Conservation (phyloP, 2,888 invertebrate species). For the Brachyptera risi region DNA sequence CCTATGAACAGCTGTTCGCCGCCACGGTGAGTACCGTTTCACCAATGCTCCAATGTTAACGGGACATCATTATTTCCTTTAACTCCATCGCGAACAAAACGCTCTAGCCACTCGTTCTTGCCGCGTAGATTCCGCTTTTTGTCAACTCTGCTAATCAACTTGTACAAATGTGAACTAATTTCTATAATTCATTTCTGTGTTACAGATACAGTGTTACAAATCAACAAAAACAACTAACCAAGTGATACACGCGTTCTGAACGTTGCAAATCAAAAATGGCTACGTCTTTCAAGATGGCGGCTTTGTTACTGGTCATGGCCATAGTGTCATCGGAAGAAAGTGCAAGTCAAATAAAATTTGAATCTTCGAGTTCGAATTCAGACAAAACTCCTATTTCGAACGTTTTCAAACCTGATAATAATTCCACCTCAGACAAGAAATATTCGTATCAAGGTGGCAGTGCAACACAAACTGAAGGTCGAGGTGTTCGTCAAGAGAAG, state of each 20-base stretch:
- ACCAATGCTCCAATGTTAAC: not conserved
- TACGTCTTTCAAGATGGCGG: conserved; percentile 52
- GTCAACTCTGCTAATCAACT: not conserved
- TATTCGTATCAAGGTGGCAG: not conserved
- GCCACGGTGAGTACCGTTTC: not conserved
- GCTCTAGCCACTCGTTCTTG: not conserved
- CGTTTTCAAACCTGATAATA: conserved; percentile 1
- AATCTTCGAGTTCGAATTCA: not conserved
- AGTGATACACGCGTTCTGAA: not conserved
- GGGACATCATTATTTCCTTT: not conserved
- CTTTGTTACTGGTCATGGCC: conserved; percentile 51
- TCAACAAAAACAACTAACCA: not conserved
- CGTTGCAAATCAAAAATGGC: conserved; percentile 6
- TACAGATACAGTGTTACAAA: too few relatives aligned
- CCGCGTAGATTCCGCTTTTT: not conserved
- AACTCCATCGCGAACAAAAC: not conserved
- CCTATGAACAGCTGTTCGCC: conserved; percentile 8
- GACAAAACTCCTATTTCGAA: not conserved
- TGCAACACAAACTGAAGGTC: not conserved
- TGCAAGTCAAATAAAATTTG: conserved; percentile 28
- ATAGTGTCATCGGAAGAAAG: conserved; percentile 53
- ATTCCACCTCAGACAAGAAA: not conserved
- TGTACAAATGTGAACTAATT: not conserved
- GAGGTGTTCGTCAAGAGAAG: conserved; percentile 57
- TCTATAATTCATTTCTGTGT: too few relatives aligned